These are phyloP conservation scores for Melanitta fusca DNA, from an alignment of 2,797 vertebrate genomes.

Conservation along the genomic window DNA sequence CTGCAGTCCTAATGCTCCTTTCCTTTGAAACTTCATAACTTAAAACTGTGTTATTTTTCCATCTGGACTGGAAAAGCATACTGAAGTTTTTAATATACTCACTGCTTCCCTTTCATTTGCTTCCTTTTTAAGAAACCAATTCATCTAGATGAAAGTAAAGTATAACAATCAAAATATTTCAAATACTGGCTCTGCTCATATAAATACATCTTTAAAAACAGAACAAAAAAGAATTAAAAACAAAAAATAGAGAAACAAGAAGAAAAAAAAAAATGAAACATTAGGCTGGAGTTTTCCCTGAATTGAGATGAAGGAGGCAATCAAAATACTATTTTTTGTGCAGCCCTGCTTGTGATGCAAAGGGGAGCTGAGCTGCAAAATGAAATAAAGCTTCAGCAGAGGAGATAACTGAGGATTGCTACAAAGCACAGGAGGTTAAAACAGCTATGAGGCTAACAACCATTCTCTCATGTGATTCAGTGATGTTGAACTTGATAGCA, in stretches of 20 bases:
- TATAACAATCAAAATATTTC: slow-evolving; percentile 50
- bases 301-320: slow-evolving; percentile 8
- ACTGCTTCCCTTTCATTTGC: slow-evolving; percentile 48
- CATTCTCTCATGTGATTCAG: not conserved
- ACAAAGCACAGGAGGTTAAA: not conserved
- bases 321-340: not conserved
- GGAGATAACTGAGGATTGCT: not conserved
- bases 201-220: slow-evolving; percentile 56
- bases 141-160: slow-evolving; percentile 31
- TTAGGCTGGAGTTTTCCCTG: not conserved
- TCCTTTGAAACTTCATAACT: not conserved
- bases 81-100: not conserved
- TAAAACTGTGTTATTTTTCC: slow-evolving; percentile 35
- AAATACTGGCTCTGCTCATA: slow-evolving; percentile 47
- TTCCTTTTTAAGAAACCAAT: slow-evolving; percentile 60
- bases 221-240: not conserved
- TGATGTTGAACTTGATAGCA: not conserved
- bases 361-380: not conserved
- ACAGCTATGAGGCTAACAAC: not conserved
- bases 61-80: slow-evolving; percentile 15
- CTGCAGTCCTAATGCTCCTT: not conserved
- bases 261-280: not conserved
- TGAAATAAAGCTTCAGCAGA: slow-evolving; percentile 2
- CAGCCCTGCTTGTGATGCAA: not conserved
- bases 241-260: not conserved